phyloP scores from a whole-genome alignment of 2,113 vertebrate genomes.

The Zapornia atra region DNA sequence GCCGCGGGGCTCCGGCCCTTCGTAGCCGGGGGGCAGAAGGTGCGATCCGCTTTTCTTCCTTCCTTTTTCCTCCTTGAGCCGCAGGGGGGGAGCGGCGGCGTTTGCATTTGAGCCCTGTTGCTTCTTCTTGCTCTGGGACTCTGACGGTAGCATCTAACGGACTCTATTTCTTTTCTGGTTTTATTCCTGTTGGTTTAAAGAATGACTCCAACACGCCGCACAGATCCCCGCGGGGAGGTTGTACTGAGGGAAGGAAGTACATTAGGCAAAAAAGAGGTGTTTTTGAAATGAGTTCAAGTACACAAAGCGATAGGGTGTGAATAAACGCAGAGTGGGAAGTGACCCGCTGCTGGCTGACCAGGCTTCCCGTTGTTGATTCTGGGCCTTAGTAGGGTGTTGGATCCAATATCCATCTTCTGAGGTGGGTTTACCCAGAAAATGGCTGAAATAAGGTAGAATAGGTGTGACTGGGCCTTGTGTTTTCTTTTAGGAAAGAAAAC shows the following conservation, averaged over 20 bases:
- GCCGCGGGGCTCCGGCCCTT: background rate
- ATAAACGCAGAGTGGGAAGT: background rate
- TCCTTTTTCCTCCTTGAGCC: too few relatives aligned
- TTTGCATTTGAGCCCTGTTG: background rate
- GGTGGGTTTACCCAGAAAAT: background rate
- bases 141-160: background rate
- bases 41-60: accelerated
- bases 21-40: background rate
- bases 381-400: background rate
- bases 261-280: background rate
- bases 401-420: accelerated
- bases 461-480: background rate
- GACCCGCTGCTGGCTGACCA: background rate
- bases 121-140: background rate
- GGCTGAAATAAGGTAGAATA: background rate
- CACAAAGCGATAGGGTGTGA: background rate
- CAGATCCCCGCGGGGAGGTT: background rate
- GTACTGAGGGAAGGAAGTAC: background rate
- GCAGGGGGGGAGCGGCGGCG: accelerated
- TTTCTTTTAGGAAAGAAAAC: background rate
- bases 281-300: background rate
- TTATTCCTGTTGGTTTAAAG: background rate
- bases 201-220: accelerated
- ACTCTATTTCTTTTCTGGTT: background rate
- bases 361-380: background rate